Evolutionary conservation across 2,113 vertebrate species (phyloP).

Genomic region (Salvelinus namaycush): DNA sequence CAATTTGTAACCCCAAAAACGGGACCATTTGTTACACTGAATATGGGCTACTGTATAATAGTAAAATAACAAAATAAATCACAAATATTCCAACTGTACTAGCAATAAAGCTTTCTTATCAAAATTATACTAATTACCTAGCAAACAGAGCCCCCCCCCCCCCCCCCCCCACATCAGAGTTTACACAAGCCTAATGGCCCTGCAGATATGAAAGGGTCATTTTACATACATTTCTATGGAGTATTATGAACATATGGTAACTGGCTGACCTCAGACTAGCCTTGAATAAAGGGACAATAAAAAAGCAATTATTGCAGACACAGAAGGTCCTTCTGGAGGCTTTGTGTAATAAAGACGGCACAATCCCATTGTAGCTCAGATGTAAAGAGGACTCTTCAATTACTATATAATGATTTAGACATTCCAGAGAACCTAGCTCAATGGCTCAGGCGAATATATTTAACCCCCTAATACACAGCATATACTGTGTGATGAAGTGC

Average conservation of each 20-base stretch:
- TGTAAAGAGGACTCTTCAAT: conserved; percentile 15
- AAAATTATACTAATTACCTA: neutral
- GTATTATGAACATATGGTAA: conserved; percentile 45
- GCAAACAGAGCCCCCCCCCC: no score
- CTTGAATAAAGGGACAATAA: conserved; percentile 42
- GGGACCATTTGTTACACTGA: neutral
- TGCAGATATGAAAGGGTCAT: conserved; percentile 12
- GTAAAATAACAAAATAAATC: no score
- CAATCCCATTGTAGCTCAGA: conserved; percentile 32
- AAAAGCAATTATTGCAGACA: conserved; percentile 47
- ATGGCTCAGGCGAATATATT: conserved; percentile 11
- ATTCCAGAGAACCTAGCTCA: neutral
- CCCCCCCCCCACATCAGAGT: neutral
- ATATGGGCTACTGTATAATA: neutral
- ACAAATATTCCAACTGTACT: neutral
- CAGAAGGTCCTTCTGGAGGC: conserved; percentile 30
- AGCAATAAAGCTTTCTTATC: no score
- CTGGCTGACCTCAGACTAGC: conserved; percentile 34
- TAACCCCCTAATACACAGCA: conserved; percentile 16
- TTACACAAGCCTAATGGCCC: conserved; percentile 4
- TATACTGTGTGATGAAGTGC: neutral
- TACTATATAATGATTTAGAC: neutral
- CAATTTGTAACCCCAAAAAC: conserved; percentile 2
- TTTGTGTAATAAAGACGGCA: conserved; percentile 31
- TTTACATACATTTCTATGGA: conserved; percentile 6